Evolutionary conservation across 2,888 invertebrate genomes (phyloP).

Genomic region (Merodon equestris): DNA sequence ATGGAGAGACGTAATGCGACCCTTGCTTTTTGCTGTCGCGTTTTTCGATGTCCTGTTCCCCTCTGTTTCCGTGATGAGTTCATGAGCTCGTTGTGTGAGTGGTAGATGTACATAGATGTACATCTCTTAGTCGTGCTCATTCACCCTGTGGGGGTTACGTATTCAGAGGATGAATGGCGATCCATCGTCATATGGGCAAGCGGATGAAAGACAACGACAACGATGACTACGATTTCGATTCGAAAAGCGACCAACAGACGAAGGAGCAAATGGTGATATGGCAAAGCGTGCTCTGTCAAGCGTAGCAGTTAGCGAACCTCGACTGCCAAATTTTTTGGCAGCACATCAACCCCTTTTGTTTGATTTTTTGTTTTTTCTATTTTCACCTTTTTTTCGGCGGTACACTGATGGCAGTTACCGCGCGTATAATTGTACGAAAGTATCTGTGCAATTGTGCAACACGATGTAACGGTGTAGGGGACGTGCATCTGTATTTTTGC

Average conservation of each 20-base stretch:
- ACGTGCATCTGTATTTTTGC: too few relatives aligned
- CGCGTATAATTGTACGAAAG: conserved; percentile 24
- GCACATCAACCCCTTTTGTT: conserved; percentile 44
- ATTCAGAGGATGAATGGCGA: conserved; percentile 46
- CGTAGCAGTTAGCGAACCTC: conserved; percentile 28
- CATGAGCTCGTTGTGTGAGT: neutral
- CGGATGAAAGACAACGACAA: conserved; percentile 27
- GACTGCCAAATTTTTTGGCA: conserved; percentile 57
- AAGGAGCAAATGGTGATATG: too few relatives aligned
- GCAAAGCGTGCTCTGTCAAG: conserved; percentile 36
- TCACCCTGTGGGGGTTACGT: conserved; percentile 26
- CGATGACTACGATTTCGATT: neutral
- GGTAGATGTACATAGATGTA: too few relatives aligned
- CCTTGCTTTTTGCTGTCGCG: conserved; percentile 12
- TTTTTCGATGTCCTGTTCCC: conserved; percentile 29
- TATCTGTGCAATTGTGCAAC: conserved; percentile 37
- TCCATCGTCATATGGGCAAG: conserved; percentile 4
- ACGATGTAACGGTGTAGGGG: too few relatives aligned
- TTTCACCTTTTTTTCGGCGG: neutral
- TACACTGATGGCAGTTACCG: conserved; percentile 57
- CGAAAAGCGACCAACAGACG: neutral
- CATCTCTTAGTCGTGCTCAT: conserved; percentile 5
- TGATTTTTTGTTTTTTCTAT: too few relatives aligned
- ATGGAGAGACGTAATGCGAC: conserved; percentile 35
- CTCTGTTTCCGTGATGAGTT: neutral